Conservation (phyloP, 2,797 vertebrate species). For the Erethizon dorsatum region DNA sequence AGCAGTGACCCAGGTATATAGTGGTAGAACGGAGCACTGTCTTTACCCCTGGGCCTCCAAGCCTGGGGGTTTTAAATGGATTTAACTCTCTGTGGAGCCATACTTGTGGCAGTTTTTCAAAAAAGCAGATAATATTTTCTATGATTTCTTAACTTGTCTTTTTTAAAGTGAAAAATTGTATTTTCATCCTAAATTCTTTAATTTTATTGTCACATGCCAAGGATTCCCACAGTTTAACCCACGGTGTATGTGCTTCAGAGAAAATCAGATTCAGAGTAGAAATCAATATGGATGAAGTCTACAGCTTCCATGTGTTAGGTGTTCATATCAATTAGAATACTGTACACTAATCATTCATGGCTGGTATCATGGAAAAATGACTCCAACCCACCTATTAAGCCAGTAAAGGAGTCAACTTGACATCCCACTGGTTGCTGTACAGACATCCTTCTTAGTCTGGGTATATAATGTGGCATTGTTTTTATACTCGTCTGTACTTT, state of each 20-base stretch:
- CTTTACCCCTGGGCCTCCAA: background rate
- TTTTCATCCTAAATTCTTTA: background rate
- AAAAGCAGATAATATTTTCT: background rate
- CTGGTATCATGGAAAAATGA: background rate
- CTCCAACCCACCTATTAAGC: background rate
- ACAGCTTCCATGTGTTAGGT: background rate
- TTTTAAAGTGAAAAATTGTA: conserved; percentile 26
- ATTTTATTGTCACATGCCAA: background rate
- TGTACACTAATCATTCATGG: background rate
- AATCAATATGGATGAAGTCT: background rate
- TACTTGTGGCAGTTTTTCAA: background rate
- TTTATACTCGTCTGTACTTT: background rate
- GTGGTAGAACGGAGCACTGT: background rate
- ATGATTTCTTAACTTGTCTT: background rate
- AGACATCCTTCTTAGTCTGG: background rate
- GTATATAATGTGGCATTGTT: background rate
- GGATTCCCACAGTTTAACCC: background rate
- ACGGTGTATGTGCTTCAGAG: background rate
- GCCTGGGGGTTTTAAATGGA: background rate
- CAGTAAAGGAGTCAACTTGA: background rate
- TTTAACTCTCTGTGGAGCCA: background rate
- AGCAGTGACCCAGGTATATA: background rate
- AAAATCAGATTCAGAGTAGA: background rate
- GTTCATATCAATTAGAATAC: background rate
- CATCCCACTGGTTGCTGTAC: background rate